A percentile compares a stretch with the other conserved stretches of the same genome.
These are phyloP conservation scores for Agonopterix subpropinquella DNA, from an alignment of 2,888 invertebrate genomes.

Conservation along the genomic window DNA sequence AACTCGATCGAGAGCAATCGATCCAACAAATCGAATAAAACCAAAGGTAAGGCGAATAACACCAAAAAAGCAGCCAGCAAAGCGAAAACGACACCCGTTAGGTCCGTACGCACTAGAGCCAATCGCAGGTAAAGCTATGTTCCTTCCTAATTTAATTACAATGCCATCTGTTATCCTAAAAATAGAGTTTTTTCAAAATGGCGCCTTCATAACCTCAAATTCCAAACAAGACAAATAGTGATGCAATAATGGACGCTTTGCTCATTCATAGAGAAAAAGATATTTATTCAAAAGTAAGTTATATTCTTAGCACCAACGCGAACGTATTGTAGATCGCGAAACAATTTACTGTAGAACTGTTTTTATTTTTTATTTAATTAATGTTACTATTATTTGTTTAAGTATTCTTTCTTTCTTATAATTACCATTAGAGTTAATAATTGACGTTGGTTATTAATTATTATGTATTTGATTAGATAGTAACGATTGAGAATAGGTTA, in stretches of 20 bases:
- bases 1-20: slow-evolving; percentile 44
- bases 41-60: slow-evolving; percentile 20
- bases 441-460: slow-evolving; percentile 19
- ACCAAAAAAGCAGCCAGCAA: slow-evolving; percentile 15
- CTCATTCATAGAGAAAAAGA: slow-evolving; percentile 27
- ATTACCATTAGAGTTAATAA: slow-evolving; percentile 13
- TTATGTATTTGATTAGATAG: slow-evolving; percentile 42
- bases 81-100: slow-evolving; percentile 31
- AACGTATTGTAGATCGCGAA: not conserved
- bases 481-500: slow-evolving; percentile 10
- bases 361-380: slow-evolving; percentile 57
- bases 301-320: slow-evolving; percentile 17
- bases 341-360: slow-evolving; percentile 22
- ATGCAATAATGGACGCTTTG: slow-evolving; percentile 44
- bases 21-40: slow-evolving; percentile 28
- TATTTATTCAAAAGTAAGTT: slow-evolving; percentile 34
- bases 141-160: not conserved
- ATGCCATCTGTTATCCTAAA: slow-evolving; percentile 22
- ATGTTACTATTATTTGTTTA: slow-evolving; percentile 70
- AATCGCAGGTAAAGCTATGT: slow-evolving; percentile 44
- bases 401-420: slow-evolving; percentile 44
- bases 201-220: slow-evolving; percentile 33
- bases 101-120: slow-evolving; percentile 41
- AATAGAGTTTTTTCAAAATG: slow-evolving; percentile 3
- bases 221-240: slow-evolving; percentile 52